These are phyloP conservation scores for Scrobipalpa atriplicella DNA, from an alignment of 2,888 invertebrate genomes.

Conservation along the genomic window DNA sequence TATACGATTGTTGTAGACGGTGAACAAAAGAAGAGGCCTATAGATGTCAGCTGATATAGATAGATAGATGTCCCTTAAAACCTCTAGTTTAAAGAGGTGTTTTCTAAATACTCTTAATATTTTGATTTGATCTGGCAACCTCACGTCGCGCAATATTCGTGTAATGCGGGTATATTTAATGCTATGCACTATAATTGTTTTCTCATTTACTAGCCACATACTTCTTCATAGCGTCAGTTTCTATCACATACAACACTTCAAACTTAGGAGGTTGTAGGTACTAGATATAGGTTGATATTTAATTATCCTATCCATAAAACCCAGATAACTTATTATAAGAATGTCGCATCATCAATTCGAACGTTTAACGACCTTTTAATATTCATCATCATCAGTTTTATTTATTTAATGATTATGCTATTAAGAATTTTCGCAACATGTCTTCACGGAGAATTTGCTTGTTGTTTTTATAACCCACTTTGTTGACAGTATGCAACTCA, in stretches of 20 bases:
- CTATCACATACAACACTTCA: too few species aligned
- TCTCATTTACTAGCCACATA: background rate
- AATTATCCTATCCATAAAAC: too few species aligned
- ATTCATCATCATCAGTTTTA: background rate
- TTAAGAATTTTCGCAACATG: slow-evolving; percentile 25
- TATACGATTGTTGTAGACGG: too few species aligned
- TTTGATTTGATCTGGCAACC: background rate
- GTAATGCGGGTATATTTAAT: background rate
- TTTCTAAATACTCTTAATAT: too few species aligned
- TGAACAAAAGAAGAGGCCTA: too few species aligned
- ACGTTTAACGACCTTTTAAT: background rate
- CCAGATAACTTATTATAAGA: too few species aligned
- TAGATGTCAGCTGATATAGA: too few species aligned
- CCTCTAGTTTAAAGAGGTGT: too few species aligned
- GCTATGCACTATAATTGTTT: background rate
- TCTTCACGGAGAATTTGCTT: slow-evolving; percentile 34
- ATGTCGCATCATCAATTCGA: background rate
- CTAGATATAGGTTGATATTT: too few species aligned
- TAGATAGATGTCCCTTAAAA: too few species aligned
- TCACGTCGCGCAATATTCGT: background rate
- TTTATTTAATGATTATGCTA: background rate
- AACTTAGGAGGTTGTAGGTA: too few species aligned
- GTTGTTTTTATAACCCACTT: slow-evolving; percentile 61
- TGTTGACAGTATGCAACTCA: slow-evolving; percentile 44
- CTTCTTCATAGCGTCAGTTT: background rate